A percentile compares a stretch with the other conserved stretches of the same genome.
These are phyloP conservation scores for Pseudococcus viburni DNA, from an alignment of 2,888 invertebrate species.

Conservation along the genomic window DNA sequence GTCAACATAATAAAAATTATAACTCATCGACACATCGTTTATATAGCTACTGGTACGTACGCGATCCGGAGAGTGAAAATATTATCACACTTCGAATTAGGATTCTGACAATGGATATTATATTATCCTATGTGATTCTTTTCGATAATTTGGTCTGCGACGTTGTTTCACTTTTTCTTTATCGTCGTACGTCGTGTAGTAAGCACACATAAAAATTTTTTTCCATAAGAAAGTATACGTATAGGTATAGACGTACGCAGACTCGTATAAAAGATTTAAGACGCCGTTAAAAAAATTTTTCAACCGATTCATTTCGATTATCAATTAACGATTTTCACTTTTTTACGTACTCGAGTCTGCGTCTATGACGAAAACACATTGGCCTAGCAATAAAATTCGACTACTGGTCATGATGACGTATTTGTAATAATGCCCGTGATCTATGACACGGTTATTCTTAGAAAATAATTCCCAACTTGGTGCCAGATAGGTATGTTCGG, in stretches of 20 bases:
- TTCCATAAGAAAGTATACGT: not conserved
- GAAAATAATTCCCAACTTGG: not conserved
- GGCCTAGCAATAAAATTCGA: slow-evolving; percentile 10
- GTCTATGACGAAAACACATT: not conserved
- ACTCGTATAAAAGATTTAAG: not conserved
- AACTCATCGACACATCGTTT: not conserved
- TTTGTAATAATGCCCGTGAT: slow-evolving; percentile 22
- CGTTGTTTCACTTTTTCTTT: not conserved
- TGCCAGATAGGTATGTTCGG: not conserved
- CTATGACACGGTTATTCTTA: slow-evolving; percentile 39
- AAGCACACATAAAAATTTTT: not conserved
- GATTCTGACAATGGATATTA: slow-evolving; percentile 13
- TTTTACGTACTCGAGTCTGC: not conserved
- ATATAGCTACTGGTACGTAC: not conserved
- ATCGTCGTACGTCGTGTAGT: not conserved
- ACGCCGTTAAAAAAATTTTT: not conserved
- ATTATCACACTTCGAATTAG: not conserved
- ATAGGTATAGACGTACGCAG: not conserved
- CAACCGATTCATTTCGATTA: slow-evolving; percentile 8
- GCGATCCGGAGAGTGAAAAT: not conserved
- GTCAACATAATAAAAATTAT: not conserved
- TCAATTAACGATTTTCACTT: slow-evolving; percentile 31
- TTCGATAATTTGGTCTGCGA: not conserved
- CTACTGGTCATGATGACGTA: slow-evolving; percentile 1
- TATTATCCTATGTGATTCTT: not conserved